Base-by-base conservation (phyloP, 37 sponge, comb jelly and placozoan genomes). In the Halisarca cf. caerulea region DNA sequence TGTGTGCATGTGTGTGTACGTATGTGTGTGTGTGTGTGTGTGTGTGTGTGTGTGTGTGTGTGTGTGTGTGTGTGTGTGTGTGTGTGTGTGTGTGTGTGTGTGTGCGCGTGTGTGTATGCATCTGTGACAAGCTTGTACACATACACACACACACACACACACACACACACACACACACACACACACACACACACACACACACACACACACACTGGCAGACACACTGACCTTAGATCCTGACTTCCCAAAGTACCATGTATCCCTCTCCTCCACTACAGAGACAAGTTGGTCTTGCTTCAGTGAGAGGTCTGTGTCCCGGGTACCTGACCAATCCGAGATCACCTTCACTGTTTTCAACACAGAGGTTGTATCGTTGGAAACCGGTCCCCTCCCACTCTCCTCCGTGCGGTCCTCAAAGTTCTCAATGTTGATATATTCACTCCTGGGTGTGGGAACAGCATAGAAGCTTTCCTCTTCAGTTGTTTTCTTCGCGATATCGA, bases 201-300 rank as follows among this genome's bases (percentile, higher is more conserved):
- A 5, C 9, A 8, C 28, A 9, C 41, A 73, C 23, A 73, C 74
- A 73, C 23, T n/a, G 11, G n/a, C 30, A 66, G 25, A 66, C 69
- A 14, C 20, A 62, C 66, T 36, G 6, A 74, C 75, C 80, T 86
- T 78, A 18, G 38, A 40, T 23, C 44, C 80, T 20, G 77, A 33
- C 44, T 83, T 71, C 21, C 95, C 95, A 21, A 82, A 78, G 81
- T 82, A 91, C 95, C 95, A 94, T 53, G 85, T 86, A 4, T 89
- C 92, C 11, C 82, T 79, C 84, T 89, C 81, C 58, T 89, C 79
- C 1, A 59, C 27, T 0, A 94, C 85, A 0, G 32, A 38, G 36
- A 94, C 36, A 27, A 86, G 18, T 32, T 88, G 84, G 2, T 80
- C 95, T 66, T 83, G 80, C 62, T 37, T n/a, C 15, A 94, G 78